These are phyloP conservation scores for Chionomys nivalis DNA, from an alignment of 2,113 vertebrate species.

Conservation along the genomic window DNA sequence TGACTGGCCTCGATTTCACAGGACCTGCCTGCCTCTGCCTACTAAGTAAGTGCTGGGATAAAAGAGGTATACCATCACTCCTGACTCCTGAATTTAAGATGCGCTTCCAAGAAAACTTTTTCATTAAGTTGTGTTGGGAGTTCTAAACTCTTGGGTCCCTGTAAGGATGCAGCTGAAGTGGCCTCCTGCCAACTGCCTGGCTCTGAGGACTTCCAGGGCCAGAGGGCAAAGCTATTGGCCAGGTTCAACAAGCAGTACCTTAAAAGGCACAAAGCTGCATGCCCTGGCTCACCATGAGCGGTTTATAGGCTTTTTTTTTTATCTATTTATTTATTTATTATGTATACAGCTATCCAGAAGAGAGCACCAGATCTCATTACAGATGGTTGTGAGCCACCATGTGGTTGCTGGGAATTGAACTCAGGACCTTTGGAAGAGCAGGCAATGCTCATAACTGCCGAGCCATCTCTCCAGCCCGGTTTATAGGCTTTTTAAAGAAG, in stretches of 20 bases:
- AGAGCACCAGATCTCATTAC: no score
- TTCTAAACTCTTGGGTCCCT: neutral
- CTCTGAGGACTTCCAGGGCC: neutral
- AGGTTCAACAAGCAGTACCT: neutral
- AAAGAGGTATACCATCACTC: neutral
- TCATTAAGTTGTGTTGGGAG: neutral
- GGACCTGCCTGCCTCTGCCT: neutral
- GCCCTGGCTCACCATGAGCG: neutral
- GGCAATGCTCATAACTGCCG: no score
- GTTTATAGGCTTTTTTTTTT: slow-evolving; percentile 46
- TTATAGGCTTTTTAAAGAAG: slow-evolving; percentile 38
- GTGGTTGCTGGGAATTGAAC: no score
- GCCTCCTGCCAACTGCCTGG: neutral
- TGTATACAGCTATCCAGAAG: no score
- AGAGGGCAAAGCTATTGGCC: neutral
- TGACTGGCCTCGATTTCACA: neutral
- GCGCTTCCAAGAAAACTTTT: slow-evolving; percentile 22
- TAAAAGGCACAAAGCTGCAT: neutral
- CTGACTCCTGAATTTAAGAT: neutral
- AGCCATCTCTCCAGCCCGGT: no score
- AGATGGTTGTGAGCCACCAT: no score
- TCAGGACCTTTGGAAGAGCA: no score
- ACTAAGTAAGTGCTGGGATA: neutral
- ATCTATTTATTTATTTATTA: no score
- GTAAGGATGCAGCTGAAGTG: neutral